A percentile compares a stretch with the other conserved stretches of the same genome.
phyloP scores from a whole-genome alignment of 37 sponge, comb jelly and placozoan species.

The Diacarnus erythraeanus region DNA sequence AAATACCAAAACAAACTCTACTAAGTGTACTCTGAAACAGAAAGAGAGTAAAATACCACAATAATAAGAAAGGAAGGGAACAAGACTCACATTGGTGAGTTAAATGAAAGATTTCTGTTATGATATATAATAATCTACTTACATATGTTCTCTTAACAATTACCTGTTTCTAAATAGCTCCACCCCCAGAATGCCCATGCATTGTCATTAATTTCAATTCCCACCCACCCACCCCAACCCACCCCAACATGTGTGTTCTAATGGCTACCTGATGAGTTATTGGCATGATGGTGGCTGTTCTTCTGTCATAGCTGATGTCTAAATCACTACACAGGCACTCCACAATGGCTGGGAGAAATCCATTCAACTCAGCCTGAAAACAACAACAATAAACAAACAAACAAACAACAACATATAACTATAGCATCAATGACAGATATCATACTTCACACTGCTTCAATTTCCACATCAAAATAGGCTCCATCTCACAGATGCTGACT shows the following conservation, averaged over 20 bases:
- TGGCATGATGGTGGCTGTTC: neutral
- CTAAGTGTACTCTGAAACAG: slow-evolving; percentile 5
- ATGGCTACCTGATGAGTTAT: neutral
- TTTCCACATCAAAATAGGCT: slow-evolving; percentile 1
- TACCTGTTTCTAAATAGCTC: too few species aligned
- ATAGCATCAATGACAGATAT: neutral
- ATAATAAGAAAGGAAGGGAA: neutral
- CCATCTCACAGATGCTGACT: neutral
- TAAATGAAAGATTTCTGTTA: too few species aligned
- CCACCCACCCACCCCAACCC: too few species aligned
- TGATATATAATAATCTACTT: too few species aligned
- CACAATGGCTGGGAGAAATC: neutral
- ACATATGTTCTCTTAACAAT: too few species aligned
- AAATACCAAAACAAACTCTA: neutral
- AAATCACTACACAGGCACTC: neutral
- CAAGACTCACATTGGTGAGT: too few species aligned
- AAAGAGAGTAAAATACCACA: neutral
- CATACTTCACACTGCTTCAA: neutral
- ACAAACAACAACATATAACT: too few species aligned
- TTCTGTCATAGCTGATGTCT: neutral
- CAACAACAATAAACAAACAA: neutral
- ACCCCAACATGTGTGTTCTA: too few species aligned
- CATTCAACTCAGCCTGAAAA: neutral
- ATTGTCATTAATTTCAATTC: too few species aligned
- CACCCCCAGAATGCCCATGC: too few species aligned